These are phyloP conservation scores for Margaritifera margaritifera DNA, from an alignment of 2,888 invertebrate species.

Conservation along the genomic window DNA sequence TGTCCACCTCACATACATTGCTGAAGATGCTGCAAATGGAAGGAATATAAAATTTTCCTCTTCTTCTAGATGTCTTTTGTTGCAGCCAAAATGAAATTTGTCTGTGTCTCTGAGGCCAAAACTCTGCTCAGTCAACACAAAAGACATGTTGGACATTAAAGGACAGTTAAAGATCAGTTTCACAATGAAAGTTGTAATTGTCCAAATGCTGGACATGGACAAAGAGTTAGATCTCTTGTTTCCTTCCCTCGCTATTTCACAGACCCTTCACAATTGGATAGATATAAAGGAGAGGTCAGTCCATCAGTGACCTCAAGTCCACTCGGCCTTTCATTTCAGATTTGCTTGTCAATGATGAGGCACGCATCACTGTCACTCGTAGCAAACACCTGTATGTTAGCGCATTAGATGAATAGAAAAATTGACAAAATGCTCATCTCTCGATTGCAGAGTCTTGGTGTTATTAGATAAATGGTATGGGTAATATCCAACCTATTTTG, in stretches of 20 bases:
- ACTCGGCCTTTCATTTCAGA: constrained; percentile 25
- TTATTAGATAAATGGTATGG: too few relatives aligned
- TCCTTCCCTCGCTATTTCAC: constrained; percentile 22
- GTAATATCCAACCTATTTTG: too few relatives aligned
- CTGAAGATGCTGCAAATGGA: constrained; percentile 34
- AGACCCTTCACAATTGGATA: constrained; percentile 37
- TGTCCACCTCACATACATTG: constrained; percentile 41
- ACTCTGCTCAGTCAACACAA: constrained; percentile 41
- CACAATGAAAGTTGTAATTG: constrained; percentile 49
- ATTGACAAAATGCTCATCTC: too few relatives aligned
- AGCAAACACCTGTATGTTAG: too few relatives aligned
- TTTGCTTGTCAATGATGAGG: too few relatives aligned
- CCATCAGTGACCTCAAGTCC: constrained; percentile 34
- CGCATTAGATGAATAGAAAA: too few relatives aligned
- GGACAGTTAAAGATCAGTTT: constrained; percentile 34
- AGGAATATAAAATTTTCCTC: constrained; percentile 48
- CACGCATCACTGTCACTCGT: too few relatives aligned
- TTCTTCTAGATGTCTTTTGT: constrained; percentile 41
- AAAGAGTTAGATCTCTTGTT: constrained; percentile 37
- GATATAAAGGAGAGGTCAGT: constrained; percentile 39
- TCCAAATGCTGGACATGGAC: constrained; percentile 22
- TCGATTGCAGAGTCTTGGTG: too few relatives aligned
- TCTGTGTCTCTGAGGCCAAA: constrained; percentile 33
- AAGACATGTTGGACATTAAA: constrained; percentile 36
- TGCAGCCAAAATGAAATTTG: constrained; percentile 36